A percentile compares a stretch with the other conserved stretches of the same genome.
phyloP scores from a whole-genome alignment of 2,888 invertebrate genomes.

The Eupeodes luniger region DNA sequence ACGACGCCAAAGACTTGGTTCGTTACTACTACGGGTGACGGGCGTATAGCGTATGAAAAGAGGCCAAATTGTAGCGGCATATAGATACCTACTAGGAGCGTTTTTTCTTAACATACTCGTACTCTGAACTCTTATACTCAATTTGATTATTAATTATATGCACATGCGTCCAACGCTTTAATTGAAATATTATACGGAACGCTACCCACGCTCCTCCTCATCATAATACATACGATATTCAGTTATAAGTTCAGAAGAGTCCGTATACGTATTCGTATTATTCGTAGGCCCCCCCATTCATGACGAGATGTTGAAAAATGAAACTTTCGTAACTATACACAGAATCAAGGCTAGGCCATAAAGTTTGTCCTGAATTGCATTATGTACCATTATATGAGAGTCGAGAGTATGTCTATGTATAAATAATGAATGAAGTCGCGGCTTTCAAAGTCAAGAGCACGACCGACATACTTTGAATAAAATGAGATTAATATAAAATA shows the following conservation, averaged over 20 bases:
- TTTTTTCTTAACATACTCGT: conserved; percentile 7
- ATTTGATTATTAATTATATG: conserved; percentile 75
- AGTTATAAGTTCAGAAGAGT: not conserved
- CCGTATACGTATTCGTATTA: too few species aligned
- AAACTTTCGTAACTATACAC: conserved; percentile 59
- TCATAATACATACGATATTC: not conserved
- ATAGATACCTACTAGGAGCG: not conserved
- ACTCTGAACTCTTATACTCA: conserved; percentile 39
- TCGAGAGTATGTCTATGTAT: not conserved
- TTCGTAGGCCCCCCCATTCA: conserved; percentile 19
- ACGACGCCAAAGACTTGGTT: too few species aligned
- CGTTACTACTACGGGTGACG: too few species aligned
- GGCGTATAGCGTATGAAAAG: not conserved
- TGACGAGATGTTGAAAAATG: conserved; percentile 33
- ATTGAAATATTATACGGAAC: conserved; percentile 72
- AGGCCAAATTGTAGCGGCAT: not conserved
- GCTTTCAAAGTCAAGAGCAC: conserved; percentile 73
- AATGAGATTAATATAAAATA: conserved; percentile 42
- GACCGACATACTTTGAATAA: conserved; percentile 38
- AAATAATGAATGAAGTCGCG: conserved; percentile 34
- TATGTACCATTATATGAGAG: not conserved
- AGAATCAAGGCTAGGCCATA: conserved; percentile 58
- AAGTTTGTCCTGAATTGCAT: conserved; percentile 66
- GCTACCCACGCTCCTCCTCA: conserved; percentile 61
- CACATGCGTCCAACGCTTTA: conserved; percentile 73